These are phyloP conservation scores for Papilio protenor DNA, from an alignment of 2,888 invertebrate species.

Conservation along the genomic window DNA sequence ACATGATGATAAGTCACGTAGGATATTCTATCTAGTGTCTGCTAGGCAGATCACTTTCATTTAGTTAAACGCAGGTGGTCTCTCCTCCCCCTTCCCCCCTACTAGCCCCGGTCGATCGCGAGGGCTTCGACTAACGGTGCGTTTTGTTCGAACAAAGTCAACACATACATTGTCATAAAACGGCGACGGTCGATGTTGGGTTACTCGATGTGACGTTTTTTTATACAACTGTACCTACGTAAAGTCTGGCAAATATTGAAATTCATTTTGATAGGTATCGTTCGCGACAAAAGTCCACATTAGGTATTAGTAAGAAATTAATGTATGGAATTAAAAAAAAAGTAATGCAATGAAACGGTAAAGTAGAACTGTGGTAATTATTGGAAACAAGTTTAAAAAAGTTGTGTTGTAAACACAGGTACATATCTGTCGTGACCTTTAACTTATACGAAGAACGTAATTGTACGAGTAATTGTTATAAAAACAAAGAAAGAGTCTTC, in stretches of 20 bases:
- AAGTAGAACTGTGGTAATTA: not conserved
- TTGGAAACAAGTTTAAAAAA: not conserved
- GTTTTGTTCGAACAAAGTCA: conserved; percentile 66
- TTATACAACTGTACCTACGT: conserved; percentile 45
- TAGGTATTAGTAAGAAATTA: not conserved
- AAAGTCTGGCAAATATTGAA: not conserved
- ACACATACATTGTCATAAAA: conserved; percentile 48
- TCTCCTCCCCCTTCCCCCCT: conserved; percentile 46
- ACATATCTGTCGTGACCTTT: not conserved
- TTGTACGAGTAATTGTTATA: not conserved
- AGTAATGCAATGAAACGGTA: not conserved
- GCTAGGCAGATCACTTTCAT: conserved; percentile 62
- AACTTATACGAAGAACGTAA: not conserved
- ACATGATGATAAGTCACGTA: conserved; percentile 40
- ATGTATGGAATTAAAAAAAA: too few relatives aligned
- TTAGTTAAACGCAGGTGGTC: conserved; percentile 59
- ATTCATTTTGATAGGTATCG: not conserved
- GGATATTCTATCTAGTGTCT: conserved; percentile 56
- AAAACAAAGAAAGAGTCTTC: too few relatives aligned
- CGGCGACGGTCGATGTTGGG: conserved; percentile 46
- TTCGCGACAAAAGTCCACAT: not conserved
- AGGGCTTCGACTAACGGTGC: conserved; percentile 59
- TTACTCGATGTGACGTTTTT: conserved; percentile 46
- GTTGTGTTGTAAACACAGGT: not conserved
- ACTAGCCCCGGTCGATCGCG: conserved; percentile 45